Percentiles rank a stretch among this genome's conserved stretches.
phyloP scores from a whole-genome alignment of 2,113 vertebrate species.

The Ifrita kowaldi region DNA sequence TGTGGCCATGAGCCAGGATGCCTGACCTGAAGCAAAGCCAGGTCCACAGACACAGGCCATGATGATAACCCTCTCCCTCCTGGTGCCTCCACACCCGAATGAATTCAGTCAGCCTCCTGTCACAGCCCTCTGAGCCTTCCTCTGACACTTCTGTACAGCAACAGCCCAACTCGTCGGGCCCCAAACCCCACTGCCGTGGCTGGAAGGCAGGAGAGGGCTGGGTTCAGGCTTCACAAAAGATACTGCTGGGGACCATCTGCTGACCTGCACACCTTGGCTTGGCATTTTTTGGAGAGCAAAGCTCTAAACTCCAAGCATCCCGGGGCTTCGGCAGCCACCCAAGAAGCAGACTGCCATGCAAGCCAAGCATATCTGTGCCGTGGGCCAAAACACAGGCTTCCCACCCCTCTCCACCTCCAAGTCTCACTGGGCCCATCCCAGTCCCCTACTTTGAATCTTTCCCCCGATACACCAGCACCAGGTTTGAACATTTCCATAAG shows the following conservation, averaged over 20 bases:
- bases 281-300: background rate
- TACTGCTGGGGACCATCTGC: background rate
- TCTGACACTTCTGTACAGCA: background rate
- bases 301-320: background rate
- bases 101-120: too few species aligned
- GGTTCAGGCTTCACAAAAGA: background rate
- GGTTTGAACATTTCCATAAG: background rate
- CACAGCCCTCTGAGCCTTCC: background rate
- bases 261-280: background rate
- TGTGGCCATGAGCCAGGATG: background rate
- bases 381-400: background rate
- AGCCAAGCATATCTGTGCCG: background rate
- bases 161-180: fast-evolving
- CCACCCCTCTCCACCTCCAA: background rate
- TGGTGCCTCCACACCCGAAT: background rate
- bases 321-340: fast-evolving
- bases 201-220: background rate
- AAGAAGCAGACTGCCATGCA: background rate
- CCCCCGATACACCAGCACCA: background rate
- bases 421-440: background rate
- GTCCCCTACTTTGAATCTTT: background rate
- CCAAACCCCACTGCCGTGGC: fast-evolving
- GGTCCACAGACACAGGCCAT: too few species aligned
- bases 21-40: background rate
- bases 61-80: background rate